Conservation (phyloP, 2,888 invertebrate species). For the Cetonia aurata region DNA sequence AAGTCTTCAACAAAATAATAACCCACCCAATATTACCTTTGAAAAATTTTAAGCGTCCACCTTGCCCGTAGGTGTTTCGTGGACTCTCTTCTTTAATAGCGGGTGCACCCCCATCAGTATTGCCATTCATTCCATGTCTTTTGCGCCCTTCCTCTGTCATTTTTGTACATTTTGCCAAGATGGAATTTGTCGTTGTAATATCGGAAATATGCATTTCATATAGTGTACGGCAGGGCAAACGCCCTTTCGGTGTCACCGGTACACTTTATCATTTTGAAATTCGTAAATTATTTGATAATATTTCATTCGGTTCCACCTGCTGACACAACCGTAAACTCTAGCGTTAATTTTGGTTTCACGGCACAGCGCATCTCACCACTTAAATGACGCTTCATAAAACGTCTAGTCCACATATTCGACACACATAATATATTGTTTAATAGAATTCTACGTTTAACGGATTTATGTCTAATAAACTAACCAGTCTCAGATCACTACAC, state of each 20-base stretch:
- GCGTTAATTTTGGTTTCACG: conserved; percentile 55
- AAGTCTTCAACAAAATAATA: conserved; percentile 27
- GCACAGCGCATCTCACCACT: conserved; percentile 23
- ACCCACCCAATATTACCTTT: conserved; percentile 70
- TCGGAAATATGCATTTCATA: conserved; percentile 76
- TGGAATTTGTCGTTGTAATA: conserved; percentile 71
- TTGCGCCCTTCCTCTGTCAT: conserved; percentile 78
- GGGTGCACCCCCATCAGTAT: conserved; percentile 67
- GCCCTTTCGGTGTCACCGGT: conserved; percentile 67
- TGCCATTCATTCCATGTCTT: conserved; percentile 79
- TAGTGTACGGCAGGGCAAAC: conserved; percentile 67
- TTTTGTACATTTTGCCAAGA: conserved; percentile 80
- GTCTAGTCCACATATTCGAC: conserved; percentile 41
- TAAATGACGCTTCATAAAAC: conserved; percentile 36
- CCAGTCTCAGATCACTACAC: conserved; percentile 51
- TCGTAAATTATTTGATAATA: conserved; percentile 62
- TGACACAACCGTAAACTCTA: conserved; percentile 60
- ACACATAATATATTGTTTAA: conserved; percentile 35
- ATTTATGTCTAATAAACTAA: conserved; percentile 52
- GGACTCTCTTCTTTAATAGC: conserved; percentile 65
- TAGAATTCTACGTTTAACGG: conserved; percentile 52
- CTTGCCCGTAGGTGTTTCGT: conserved; percentile 68
- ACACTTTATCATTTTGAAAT: conserved; percentile 67
- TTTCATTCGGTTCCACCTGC: conserved; percentile 64
- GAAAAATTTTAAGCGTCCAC: conserved; percentile 84